Percentiles rank a stretch among this genome's conserved stretches.
Conservation (phyloP, 2,888 invertebrate species). For the Reticulitermes lucifugus region DNA sequence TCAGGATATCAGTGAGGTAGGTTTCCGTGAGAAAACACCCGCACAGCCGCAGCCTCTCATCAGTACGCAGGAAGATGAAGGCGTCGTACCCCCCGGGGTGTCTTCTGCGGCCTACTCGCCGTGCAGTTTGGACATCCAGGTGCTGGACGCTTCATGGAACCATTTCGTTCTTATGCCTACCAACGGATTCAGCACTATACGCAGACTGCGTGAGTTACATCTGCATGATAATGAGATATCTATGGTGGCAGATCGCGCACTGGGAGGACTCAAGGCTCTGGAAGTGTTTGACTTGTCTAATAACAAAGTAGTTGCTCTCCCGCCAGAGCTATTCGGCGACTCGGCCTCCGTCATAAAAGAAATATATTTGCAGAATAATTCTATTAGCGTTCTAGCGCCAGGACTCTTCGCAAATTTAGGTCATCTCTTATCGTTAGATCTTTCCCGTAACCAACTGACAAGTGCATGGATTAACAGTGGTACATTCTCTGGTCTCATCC, state of each 20-base stretch:
- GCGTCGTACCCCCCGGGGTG: constrained; percentile 56
- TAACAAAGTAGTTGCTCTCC: constrained; percentile 90
- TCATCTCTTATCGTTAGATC: constrained; percentile 83
- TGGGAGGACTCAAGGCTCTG: constrained; percentile 83
- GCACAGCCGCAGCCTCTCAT: constrained; percentile 70
- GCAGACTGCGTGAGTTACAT: constrained; percentile 82
- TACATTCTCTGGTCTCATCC: constrained; percentile 88
- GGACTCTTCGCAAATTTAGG: constrained; percentile 88
- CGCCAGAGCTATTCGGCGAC: constrained; percentile 86
- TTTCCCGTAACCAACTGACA: constrained; percentile 87
- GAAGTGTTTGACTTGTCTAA: constrained; percentile 90
- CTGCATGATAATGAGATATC: constrained; percentile 91
- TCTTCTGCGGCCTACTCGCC: constrained; percentile 59
- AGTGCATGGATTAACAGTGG: constrained; percentile 88
- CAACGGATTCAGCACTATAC: constrained; percentile 83
- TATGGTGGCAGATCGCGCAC: constrained; percentile 86
- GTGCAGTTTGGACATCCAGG: constrained; percentile 84
- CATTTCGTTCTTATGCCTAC: constrained; percentile 86
- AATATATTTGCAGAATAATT: constrained; percentile 92
- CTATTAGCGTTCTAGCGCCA: constrained; percentile 86
- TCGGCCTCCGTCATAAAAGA: constrained; percentile 84
- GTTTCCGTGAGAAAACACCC: constrained; percentile 78
- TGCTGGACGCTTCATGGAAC: constrained; percentile 86
- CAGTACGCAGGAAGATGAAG: constrained; percentile 70
- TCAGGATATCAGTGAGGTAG: constrained; percentile 88